Evolutionary conservation across 2,113 vertebrate genomes (phyloP).

Genomic region (Perca schrenkii): DNA sequence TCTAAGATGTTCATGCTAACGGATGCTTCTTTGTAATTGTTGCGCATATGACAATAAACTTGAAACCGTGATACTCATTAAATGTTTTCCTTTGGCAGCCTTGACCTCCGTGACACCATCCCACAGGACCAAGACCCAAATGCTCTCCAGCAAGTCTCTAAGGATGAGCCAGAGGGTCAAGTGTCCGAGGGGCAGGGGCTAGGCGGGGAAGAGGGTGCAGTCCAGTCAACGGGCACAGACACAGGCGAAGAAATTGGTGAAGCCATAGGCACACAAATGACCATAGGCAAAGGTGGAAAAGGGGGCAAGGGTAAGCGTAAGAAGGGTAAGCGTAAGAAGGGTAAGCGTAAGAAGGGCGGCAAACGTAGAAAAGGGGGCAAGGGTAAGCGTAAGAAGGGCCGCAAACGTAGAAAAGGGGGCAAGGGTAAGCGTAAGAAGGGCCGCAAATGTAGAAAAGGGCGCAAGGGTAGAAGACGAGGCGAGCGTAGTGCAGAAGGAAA

Average conservation of each 20-base stretch:
- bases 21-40: too few relatives aligned
- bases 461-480: too few relatives aligned
- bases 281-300: background rate
- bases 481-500: too few relatives aligned
- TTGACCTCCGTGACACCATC: constrained; percentile 10
- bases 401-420: background rate
- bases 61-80: too few relatives aligned
- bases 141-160: constrained; percentile 16
- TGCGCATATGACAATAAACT: too few relatives aligned
- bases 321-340: too few relatives aligned
- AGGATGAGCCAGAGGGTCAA: constrained; percentile 24
- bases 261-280: fast-evolving
- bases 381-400: background rate
- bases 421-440: background rate
- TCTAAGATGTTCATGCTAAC: too few relatives aligned
- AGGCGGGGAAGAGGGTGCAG: too few relatives aligned
- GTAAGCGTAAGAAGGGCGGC: too few relatives aligned
- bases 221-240: too few relatives aligned
- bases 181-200: background rate
- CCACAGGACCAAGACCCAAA: constrained; percentile 43
- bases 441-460: fast-evolving
- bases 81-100: too few relatives aligned
- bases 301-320: background rate
- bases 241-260: background rate
- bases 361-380: background rate